Evolutionary conservation across 2,888 invertebrate genomes (phyloP), one percentile per base, ranked within the genome.

Genomic region (Sceliomorpha sp.): DNA sequence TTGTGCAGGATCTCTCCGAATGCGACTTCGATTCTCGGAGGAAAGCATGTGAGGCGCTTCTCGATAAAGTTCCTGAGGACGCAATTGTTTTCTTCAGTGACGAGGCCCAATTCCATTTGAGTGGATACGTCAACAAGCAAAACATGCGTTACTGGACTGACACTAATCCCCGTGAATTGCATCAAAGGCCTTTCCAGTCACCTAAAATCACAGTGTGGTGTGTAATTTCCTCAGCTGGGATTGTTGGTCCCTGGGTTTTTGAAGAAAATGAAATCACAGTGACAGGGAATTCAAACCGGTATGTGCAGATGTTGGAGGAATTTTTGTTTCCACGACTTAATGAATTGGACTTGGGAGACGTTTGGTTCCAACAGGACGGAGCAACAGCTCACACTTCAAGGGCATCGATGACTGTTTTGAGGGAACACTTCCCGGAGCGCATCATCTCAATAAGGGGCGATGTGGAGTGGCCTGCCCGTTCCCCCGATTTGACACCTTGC

Each of bases 201-300:
- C 62, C 45, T 26, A 51, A 68, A 44, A 74, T 76, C 12, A 79
- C 74, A 26, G 72, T 75, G 42, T 78, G 77, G 70, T 75, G 69
- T 64, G 72, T 67, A 17, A 40, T 74, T 24, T 69, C 70, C n/a
- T 26, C 34, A 31, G 48, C 20, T 29, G 66, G 59, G 2, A 48
- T 67, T 37, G 31, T 69, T 53, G 74, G 76, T 39, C 74, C 76
- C 31, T 76, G 58, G 24, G 79, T 82, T 71, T 80, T 80, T 56
- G 73, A 80, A 58, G 78, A 81, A 73, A 69, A 74, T 69, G 74
- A 70, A 14, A 55, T 50, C 34, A 66, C 72, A 59, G 74, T 77
- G 12, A 81, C 74, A 9, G 75, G 81, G 17, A 81, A 63, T 71
- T 74, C 78, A 24, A 72, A 69, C 63, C 73, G 72, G n/a, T 80